Evolutionary conservation across 2,797 vertebrate genomes (phyloP).

Genomic region (Hafferia zeledoni): DNA sequence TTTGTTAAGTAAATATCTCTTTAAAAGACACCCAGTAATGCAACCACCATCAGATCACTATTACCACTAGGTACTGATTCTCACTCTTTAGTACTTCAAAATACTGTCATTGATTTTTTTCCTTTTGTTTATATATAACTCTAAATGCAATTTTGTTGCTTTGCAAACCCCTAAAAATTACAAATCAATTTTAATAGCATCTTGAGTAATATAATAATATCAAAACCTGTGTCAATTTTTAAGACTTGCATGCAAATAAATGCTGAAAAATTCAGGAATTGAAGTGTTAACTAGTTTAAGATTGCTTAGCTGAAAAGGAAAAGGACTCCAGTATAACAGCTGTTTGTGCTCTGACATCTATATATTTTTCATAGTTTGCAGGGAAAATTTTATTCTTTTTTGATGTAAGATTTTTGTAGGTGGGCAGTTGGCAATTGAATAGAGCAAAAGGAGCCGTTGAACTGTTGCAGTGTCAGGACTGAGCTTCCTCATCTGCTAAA

Average conservation of each 20-base stretch:
- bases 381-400: not conserved
- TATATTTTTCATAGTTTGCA: not conserved
- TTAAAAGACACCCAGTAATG: not conserved
- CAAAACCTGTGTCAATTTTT: not conserved
- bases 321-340: not conserved
- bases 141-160: not conserved
- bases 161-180: not conserved
- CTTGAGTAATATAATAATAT: not conserved
- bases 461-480: not conserved
- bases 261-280: not conserved
- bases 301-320: not conserved
- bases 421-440: not conserved
- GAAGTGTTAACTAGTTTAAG: not conserved
- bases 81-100: not conserved
- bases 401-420: not conserved
- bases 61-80: not conserved
- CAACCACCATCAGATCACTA: not conserved
- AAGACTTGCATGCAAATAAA: not conserved
- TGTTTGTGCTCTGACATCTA: not conserved
- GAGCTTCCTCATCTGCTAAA: not conserved
- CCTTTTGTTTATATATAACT: not conserved
- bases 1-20: not conserved
- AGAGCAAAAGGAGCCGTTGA: not conserved
- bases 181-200: not conserved
- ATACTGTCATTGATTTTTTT: not conserved